Conservation (phyloP, 1,140 invertebrate species). For the Micrasema minimum region DNA sequence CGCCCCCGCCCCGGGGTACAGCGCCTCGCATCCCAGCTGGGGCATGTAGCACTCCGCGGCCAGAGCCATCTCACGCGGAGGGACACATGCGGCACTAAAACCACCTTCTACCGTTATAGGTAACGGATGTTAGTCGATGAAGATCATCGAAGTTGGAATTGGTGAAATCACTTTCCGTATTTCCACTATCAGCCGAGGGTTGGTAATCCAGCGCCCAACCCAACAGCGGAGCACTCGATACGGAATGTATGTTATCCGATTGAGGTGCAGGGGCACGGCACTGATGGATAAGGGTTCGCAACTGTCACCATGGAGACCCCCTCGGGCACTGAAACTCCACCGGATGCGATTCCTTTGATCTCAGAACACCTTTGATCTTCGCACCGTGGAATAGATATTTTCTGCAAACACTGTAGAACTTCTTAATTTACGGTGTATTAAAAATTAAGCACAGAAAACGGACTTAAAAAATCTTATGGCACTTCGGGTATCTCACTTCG, state of each 20-base stretch:
- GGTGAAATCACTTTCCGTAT: background rate
- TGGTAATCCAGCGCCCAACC: no score
- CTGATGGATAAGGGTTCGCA: background rate
- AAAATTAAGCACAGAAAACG: slow-evolving; percentile 3
- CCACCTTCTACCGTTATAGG: no score
- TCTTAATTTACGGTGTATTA: background rate
- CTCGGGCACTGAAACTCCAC: slow-evolving; percentile 1
- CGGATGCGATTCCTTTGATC: slow-evolving; percentile 30
- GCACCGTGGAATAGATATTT: slow-evolving; percentile 1
- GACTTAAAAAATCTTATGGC: slow-evolving; percentile 18
- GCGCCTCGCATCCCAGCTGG: slow-evolving; percentile 28
- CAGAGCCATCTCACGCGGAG: slow-evolving; percentile 41
- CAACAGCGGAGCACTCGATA: background rate
- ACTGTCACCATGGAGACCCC: slow-evolving; percentile 17
- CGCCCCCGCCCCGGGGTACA: slow-evolving; percentile 29
- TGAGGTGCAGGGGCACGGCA: background rate
- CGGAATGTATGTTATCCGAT: background rate
- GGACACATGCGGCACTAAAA: slow-evolving; percentile 12
- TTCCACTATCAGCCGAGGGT: no score
- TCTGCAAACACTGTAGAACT: background rate
- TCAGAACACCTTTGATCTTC: background rate
- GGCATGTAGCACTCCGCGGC: slow-evolving; percentile 47
- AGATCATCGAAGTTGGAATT: background rate
- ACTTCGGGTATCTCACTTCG: slow-evolving; percentile 33
- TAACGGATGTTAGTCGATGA: no score